These are phyloP conservation scores for Listronotus bonariensis DNA, from an alignment of 1,140 invertebrate species.

Conservation along the genomic window DNA sequence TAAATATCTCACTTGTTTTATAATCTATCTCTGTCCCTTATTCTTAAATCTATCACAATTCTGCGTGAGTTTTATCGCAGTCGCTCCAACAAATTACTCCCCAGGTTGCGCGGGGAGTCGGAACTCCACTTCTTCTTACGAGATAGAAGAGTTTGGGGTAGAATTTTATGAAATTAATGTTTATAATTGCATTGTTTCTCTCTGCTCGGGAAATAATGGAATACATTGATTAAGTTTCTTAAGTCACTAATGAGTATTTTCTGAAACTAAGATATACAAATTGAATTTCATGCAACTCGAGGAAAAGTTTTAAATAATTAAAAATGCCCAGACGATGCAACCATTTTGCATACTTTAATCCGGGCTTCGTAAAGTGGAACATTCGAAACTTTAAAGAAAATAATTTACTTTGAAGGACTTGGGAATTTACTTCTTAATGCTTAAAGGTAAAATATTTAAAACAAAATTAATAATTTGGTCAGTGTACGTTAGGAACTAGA, in stretches of 20 bases:
- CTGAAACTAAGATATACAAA: conserved; percentile 44
- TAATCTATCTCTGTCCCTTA: conserved; percentile 52
- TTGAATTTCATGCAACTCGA: conserved; percentile 36
- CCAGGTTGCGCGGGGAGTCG: conserved; percentile 40
- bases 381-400: conserved; percentile 20
- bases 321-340: conserved; percentile 37
- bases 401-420: neutral
- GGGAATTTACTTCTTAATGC: too few species aligned
- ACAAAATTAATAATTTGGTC: too few species aligned
- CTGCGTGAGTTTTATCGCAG: conserved; percentile 53
- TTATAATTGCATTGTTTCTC: conserved; percentile 51
- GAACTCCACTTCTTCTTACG: conserved; percentile 29
- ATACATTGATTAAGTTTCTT: conserved; percentile 50
- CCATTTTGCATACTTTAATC: conserved; percentile 37
- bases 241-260: conserved; percentile 46
- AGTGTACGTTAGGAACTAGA: too few species aligned
- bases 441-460: too few species aligned
- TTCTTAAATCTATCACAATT: conserved; percentile 54
- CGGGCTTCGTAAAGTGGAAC: neutral
- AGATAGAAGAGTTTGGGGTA: conserved; percentile 39
- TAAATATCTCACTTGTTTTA: conserved; percentile 52
- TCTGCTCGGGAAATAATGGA: conserved; percentile 45
- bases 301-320: conserved; percentile 39
- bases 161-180: conserved; percentile 52
- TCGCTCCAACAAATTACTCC: conserved; percentile 53